Conservation (phyloP, 2,113 vertebrate species). For the Caranx melampygus region DNA sequence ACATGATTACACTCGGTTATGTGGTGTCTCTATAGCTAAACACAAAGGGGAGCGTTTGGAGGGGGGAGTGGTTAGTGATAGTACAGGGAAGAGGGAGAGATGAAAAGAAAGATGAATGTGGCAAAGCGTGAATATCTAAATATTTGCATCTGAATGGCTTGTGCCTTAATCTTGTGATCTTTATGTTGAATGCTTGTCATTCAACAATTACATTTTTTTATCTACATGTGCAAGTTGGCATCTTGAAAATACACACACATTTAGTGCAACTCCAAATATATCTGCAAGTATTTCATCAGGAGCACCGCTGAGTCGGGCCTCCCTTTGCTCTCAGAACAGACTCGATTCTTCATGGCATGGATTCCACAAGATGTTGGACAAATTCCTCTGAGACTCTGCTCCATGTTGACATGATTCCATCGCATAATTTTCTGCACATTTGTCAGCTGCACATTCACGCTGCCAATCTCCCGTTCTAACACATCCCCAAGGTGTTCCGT, state of each 20-base stretch:
- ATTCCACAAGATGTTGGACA: neutral
- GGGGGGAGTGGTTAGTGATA: neutral
- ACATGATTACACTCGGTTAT: slow-evolving; percentile 57
- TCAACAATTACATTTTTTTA: neutral
- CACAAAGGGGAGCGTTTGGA: neutral
- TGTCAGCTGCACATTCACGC: neutral
- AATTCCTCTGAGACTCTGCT: too few relatives aligned
- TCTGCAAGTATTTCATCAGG: neutral
- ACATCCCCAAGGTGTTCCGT: neutral
- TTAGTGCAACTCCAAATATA: neutral
- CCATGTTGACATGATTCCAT: neutral
- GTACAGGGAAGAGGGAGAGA: slow-evolving; percentile 10
- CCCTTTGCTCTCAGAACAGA: neutral
- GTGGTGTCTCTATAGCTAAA: slow-evolving; percentile 2
- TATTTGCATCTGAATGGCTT: slow-evolving; percentile 1
- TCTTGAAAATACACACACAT: neutral
- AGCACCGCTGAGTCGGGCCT: neutral
- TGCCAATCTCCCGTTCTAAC: neutral
- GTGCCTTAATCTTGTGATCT: neutral
- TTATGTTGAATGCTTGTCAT: neutral
- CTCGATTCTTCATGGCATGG: neutral
- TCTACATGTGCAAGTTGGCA: neutral
- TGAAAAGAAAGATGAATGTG: slow-evolving; percentile 22
- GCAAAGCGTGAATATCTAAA: slow-evolving; percentile 13
- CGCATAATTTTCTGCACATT: neutral